Evolutionary conservation across 30 jellyfish, hydroid and myxozoan species (phyloP), one percentile per base, ranked within the genome.

Genomic region (Turritopsis rubra): DNA sequence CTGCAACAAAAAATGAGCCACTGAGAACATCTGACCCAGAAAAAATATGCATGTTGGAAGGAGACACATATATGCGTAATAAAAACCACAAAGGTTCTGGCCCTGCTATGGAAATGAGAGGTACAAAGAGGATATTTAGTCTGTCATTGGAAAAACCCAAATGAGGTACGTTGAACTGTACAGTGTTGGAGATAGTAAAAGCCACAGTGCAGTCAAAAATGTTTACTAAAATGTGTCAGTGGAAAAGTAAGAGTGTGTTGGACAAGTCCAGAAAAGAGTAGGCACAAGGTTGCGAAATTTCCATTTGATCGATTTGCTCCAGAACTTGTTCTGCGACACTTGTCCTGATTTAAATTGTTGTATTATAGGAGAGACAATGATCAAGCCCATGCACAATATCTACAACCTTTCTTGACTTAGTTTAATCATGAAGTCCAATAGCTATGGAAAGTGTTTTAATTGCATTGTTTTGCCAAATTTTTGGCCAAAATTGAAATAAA

Each of bases 281-380:
- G 73, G 73, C 73, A 60, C 73, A 18, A 60, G 73, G 73, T 23
- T 60, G 22, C 73, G 73, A 60, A 60, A 60, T 23, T 23, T 60
- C n/a, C n/a, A n/a, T n/a, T n/a, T n/a, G n/a, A n/a, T n/a, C n/a
- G n/a, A n/a, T n/a, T n/a, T n/a, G n/a, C n/a, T n/a, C n/a, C n/a
- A n/a, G n/a, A n/a, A n/a, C n/a, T n/a, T n/a, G n/a, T n/a, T n/a
- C n/a, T n/a, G n/a, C n/a, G n/a, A n/a, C n/a, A n/a, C n/a, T n/a
- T n/a, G n/a, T n/a, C n/a, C n/a, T n/a, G n/a, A n/a, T n/a, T n/a
- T n/a, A n/a, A n/a, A n/a, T n/a, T n/a, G n/a, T n/a, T n/a, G n/a
- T n/a, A n/a, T n/a, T n/a, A n/a, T n/a, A n/a, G n/a, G n/a, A n/a
- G n/a, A n/a, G n/a, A n/a, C n/a, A n/a, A n/a, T n/a, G n/a, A n/a